Percentiles rank a stretch among this genome's conserved stretches.
Evolutionary conservation across 2,888 invertebrate genomes (phyloP).

Genomic region (Dicycla oo): DNA sequence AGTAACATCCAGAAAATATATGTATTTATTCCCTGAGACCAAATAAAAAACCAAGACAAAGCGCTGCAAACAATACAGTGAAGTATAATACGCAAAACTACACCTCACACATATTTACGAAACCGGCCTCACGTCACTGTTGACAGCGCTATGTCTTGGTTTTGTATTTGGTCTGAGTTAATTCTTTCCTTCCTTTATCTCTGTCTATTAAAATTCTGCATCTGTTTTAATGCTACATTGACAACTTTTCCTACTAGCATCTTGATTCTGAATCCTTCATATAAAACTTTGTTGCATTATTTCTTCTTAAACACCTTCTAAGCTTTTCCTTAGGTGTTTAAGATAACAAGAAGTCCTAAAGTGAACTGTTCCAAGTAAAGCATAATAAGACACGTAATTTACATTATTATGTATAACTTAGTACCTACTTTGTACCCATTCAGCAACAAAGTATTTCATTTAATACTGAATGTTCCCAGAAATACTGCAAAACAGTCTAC

Average conservation of each 20-base stretch:
- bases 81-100: too few relatives aligned
- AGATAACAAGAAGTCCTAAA: constrained; percentile 16
- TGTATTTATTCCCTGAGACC: not conserved
- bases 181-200: not conserved
- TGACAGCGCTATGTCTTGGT: too few relatives aligned
- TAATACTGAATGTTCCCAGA: constrained; percentile 43
- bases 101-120: too few relatives aligned
- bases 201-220: not conserved
- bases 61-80: too few relatives aligned
- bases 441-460: constrained; percentile 35
- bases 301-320: not conserved
- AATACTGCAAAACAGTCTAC: constrained; percentile 4
- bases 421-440: constrained; percentile 20
- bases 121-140: too few relatives aligned
- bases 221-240: not conserved
- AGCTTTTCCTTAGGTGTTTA: not conserved
- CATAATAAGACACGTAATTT: constrained; percentile 28
- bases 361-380: constrained; percentile 19
- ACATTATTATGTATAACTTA: constrained; percentile 30
- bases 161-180: too few relatives aligned
- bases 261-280: not conserved
- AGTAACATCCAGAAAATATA: not conserved
- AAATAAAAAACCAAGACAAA: too few relatives aligned
- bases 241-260: not conserved
- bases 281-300: constrained; percentile 11